These are phyloP conservation scores for Cyphomyrus plagiostoma DNA, from an alignment of 2,113 vertebrate species.

Conservation along the genomic window DNA sequence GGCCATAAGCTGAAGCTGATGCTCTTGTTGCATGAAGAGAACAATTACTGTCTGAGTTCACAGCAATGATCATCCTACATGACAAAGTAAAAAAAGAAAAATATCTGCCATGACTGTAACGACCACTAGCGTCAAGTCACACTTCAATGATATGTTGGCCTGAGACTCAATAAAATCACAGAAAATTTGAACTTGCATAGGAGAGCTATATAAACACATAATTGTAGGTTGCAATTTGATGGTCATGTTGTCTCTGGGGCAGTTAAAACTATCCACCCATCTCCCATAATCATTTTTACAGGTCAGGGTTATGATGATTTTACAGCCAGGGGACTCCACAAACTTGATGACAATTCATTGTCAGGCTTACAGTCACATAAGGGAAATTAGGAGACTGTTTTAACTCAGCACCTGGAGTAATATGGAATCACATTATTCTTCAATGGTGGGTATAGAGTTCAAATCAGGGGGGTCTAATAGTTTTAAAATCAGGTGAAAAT, in stretches of 20 bases:
- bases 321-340: neutral
- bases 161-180: neutral
- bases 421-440: neutral
- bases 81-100: neutral
- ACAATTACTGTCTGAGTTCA: conserved; percentile 10
- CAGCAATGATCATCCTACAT: neutral
- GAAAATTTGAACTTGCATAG: neutral
- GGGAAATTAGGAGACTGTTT: neutral
- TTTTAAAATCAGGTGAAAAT: neutral
- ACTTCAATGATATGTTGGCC: neutral
- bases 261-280: neutral
- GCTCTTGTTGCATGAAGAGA: neutral
- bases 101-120: neutral
- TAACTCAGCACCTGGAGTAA: neutral
- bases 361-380: neutral
- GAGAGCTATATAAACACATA: neutral
- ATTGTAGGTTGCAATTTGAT: neutral
- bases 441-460: neutral
- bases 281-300: neutral
- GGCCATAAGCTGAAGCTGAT: neutral
- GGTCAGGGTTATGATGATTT: neutral
- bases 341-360: neutral
- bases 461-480: neutral
- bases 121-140: neutral
- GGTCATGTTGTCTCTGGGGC: neutral